A percentile compares a stretch with the other conserved stretches of the same genome.
Conservation (phyloP, 2,888 invertebrate species). For the Stratiomys singularior region DNA sequence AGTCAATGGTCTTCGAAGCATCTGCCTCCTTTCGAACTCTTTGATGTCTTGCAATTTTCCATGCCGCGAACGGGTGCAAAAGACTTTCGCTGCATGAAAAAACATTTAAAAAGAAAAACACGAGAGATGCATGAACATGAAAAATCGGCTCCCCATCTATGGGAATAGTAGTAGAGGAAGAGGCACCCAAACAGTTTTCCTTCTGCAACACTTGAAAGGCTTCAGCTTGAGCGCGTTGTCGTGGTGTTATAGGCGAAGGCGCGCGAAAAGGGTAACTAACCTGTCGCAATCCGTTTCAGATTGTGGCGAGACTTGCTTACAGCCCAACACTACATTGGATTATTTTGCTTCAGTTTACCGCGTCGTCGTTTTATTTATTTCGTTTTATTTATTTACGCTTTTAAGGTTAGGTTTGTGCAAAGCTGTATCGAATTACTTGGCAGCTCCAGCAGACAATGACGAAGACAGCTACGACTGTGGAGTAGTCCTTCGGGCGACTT, state of each 20-base stretch:
- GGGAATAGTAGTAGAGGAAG: background rate
- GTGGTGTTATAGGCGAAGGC: background rate
- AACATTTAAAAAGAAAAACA: background rate
- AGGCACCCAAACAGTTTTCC: constrained; percentile 33
- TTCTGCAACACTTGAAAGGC: constrained; percentile 32
- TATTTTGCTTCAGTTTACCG: background rate
- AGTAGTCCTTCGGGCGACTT: background rate
- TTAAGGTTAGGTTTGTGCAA: constrained; percentile 28
- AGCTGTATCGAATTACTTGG: constrained; percentile 21
- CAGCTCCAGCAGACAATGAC: constrained; percentile 22
- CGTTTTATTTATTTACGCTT: constrained; percentile 32
- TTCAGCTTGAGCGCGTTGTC: background rate
- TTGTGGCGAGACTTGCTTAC: constrained; percentile 23
- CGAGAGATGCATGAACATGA: background rate
- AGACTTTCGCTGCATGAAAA: background rate
- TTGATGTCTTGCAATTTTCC: constrained; percentile 15
- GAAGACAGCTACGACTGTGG: background rate
- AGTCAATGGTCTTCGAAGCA: constrained; percentile 32
- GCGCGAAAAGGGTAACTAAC: constrained; percentile 33
- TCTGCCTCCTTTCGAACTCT: constrained; percentile 13
- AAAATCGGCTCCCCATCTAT: constrained; percentile 9
- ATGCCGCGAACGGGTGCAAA: background rate
- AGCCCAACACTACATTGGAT: background rate
- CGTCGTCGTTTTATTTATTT: background rate
- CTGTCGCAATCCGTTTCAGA: constrained; percentile 29